Evolutionary conservation across 2,797 vertebrate genomes (phyloP), one percentile per base, ranked within the genome.

Genomic region (Danio tinwini): DNA sequence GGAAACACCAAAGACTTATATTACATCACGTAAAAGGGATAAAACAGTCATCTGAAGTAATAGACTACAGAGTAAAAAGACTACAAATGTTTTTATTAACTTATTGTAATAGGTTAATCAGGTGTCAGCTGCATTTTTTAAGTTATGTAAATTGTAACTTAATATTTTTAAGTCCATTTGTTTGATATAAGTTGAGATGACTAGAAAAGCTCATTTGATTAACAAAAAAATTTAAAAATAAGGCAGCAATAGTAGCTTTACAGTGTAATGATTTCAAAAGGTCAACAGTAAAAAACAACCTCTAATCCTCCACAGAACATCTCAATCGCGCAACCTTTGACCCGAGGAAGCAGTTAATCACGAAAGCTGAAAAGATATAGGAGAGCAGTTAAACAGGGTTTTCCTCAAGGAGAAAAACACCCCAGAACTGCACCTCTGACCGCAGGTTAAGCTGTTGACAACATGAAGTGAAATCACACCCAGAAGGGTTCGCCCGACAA

Each of bases 401-500:
- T 71, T 56, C 14, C 45, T 74, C 1, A 1, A 71, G 42, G 45
- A 52, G 29, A 29, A 58, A 21, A 19, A 55, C 40, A 53, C 71
- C 81, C 56, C 19, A 0, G 47, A 29, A 53, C 56, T 67, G 19
- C 69, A 76, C 17, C 47, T 17, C 50, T 56, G 79, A 71, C 70
- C 53, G 6, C 61, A 71, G 29, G 68, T 77, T 70, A 77, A 69
- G 75, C 63, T 83, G 76, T 74, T 82, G 81, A 83, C 78, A 81
- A 75, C 53, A 12, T 8, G 17, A 77, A 81, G 62, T 21, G 7
- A 11, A 69, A 78, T 84, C 85, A 85, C 87, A 81, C 84, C 82
- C 82, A 86, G 52, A n/a, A 81, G 80, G 82, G 85, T 74, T 65
- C 76, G 86, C 78, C 80, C 59, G 85, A 88, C 93, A 74, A 91